Conservation (phyloP, 2,797 vertebrate species). For the Catostomus latipinnis region DNA sequence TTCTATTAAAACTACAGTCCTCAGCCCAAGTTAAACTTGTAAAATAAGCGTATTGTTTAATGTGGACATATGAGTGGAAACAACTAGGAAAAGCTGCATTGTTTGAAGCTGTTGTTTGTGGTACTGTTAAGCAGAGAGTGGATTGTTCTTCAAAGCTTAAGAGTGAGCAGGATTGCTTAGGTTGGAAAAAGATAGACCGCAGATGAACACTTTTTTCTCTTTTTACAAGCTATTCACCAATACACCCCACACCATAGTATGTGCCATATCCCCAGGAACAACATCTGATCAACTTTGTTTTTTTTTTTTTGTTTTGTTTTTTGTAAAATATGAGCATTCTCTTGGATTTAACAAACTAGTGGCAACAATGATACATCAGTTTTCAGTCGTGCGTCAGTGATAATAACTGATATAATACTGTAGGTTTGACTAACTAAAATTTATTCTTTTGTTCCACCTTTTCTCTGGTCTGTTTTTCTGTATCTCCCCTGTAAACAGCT, state of each 20-base stretch:
- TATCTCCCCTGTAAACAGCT: constrained; percentile 3
- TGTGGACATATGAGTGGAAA: too few species aligned
- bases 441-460: background rate
- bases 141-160: too few species aligned
- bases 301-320: background rate
- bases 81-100: too few species aligned
- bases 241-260: constrained; percentile 8
- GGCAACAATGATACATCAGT: background rate
- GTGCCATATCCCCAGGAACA: background rate
- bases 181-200: constrained; percentile 8
- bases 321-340: background rate
- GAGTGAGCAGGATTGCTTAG: background rate
- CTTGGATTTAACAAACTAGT: background rate
- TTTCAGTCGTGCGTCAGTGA: background rate
- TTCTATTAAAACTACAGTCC: too few species aligned
- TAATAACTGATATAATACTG: background rate
- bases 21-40: too few species aligned
- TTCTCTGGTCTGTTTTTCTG: background rate
- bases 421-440: background rate
- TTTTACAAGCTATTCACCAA: constrained; percentile 4
- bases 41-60: too few species aligned
- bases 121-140: too few species aligned
- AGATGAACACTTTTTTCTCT: background rate
- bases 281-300: background rate
- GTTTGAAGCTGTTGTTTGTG: too few species aligned